These are phyloP conservation scores for Pao palembangensis DNA, from an alignment of 2,113 vertebrate genomes.

Conservation along the genomic window DNA sequence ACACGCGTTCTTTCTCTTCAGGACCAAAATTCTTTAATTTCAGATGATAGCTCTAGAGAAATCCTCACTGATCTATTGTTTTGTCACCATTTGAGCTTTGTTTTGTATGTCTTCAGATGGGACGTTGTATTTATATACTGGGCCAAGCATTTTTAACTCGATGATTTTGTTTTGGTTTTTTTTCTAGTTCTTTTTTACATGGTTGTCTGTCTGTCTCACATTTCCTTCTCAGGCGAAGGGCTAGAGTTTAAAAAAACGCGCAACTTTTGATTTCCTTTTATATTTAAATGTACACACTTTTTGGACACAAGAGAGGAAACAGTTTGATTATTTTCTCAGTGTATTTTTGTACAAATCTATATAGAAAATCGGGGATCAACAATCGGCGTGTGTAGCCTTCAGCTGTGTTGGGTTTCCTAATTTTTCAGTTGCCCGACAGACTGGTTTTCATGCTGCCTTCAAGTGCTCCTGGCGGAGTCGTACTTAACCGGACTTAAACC, in stretches of 20 bases:
- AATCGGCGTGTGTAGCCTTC: slow-evolving; percentile 88
- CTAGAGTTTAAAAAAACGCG: slow-evolving; percentile 93
- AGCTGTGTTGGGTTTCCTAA: slow-evolving; percentile 97
- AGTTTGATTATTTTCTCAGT: slow-evolving; percentile 99
- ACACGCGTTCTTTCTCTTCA: slow-evolving; percentile 81
- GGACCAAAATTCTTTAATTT: slow-evolving; percentile 97
- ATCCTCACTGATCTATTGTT: slow-evolving; percentile 80
- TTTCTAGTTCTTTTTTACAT: slow-evolving; percentile 70
- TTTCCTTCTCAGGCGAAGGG: slow-evolving; percentile 99
- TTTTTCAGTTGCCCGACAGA: slow-evolving; percentile 84
- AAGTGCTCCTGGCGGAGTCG: slow-evolving; percentile 58
- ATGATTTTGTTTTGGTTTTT: slow-evolving; percentile 65
- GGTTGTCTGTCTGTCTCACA: slow-evolving; percentile 69
- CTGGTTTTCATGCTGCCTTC: slow-evolving; percentile 82
- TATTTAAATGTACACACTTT: slow-evolving; percentile 99
- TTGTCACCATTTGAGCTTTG: slow-evolving; percentile 83
- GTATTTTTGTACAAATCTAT: slow-evolving; percentile 99
- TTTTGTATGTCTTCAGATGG: slow-evolving; percentile 93
- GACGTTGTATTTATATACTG: slow-evolving; percentile 99
- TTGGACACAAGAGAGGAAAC: slow-evolving; percentile 98
- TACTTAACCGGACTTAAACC: slow-evolving; percentile 10
- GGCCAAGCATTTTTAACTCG: slow-evolving; percentile 90
- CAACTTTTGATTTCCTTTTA: slow-evolving; percentile 94
- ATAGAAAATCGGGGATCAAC: slow-evolving; percentile 92
- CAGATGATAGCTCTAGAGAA: slow-evolving; percentile 81